Conservation (phyloP, 1,140 invertebrate species). For the Bombus confusus region DNA sequence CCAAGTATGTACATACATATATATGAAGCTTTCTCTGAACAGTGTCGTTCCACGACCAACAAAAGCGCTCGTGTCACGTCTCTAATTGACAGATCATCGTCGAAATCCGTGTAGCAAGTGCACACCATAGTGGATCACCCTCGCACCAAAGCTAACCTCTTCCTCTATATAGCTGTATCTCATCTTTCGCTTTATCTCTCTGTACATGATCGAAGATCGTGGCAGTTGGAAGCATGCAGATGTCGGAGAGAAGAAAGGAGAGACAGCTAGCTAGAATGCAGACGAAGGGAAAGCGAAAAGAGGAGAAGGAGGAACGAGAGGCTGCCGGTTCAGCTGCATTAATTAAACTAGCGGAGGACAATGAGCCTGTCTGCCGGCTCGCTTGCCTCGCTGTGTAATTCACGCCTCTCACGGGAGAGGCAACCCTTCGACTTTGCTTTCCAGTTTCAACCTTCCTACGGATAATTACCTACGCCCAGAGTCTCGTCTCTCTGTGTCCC, state of each 20-base stretch:
- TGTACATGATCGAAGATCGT: slow-evolving; percentile 28
- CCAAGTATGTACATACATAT: no score
- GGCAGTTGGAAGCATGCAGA: slow-evolving; percentile 4
- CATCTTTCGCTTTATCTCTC: slow-evolving; percentile 10
- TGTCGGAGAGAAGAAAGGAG: slow-evolving; percentile 6
- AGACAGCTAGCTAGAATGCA: slow-evolving; percentile 13
- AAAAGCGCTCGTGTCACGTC: neutral
- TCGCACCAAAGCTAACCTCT: neutral
- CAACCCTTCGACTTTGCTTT: slow-evolving; percentile 70
- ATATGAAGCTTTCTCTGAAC: no score
- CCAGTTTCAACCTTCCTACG: slow-evolving; percentile 71
- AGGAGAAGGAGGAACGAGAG: slow-evolving; percentile 53
- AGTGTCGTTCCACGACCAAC: no score
- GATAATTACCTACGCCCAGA: slow-evolving; percentile 67
- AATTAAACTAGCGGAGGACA: slow-evolving; percentile 75
- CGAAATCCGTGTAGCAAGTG: slow-evolving; percentile 45
- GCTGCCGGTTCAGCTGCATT: slow-evolving; percentile 72
- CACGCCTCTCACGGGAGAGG: slow-evolving; percentile 76
- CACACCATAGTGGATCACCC: neutral
- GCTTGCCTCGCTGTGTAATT: slow-evolving; percentile 82
- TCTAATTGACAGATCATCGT: neutral
- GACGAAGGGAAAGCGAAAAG: slow-evolving; percentile 3
- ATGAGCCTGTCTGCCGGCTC: slow-evolving; percentile 78
- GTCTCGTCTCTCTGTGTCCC: slow-evolving; percentile 21
- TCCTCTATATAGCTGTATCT: neutral